These are phyloP conservation scores for Indicator indicator DNA, from an alignment of 2,113 vertebrate genomes.

Conservation along the genomic window DNA sequence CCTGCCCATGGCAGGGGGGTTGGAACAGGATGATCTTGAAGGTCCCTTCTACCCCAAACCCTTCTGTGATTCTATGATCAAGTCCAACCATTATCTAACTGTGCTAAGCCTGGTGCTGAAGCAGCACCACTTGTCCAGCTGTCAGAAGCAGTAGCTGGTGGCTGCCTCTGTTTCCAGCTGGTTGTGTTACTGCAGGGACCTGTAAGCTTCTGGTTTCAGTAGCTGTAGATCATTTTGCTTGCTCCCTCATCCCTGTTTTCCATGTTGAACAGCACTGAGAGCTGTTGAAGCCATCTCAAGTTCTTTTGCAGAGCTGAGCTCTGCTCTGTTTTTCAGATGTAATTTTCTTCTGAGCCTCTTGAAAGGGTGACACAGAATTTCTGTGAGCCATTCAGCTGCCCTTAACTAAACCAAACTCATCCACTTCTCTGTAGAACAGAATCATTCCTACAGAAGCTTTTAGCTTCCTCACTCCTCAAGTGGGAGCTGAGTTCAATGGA, in stretches of 20 bases:
- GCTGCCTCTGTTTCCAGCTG: accelerated
- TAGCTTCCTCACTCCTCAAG: accelerated
- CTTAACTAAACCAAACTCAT: background rate
- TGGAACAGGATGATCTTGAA: too few relatives aligned
- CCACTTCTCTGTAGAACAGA: background rate
- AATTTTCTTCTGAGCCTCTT: background rate
- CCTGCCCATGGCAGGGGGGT: too few relatives aligned
- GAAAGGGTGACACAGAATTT: background rate
- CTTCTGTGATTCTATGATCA: too few relatives aligned
- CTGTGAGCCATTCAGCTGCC: background rate
- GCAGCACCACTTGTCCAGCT: background rate
- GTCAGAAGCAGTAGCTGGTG: accelerated
- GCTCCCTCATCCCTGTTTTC: background rate
- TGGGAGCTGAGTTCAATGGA: background rate
- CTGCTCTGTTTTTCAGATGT: background rate
- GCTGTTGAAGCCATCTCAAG: background rate
- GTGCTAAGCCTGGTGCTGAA: too few relatives aligned
- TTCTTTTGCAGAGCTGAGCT: background rate
- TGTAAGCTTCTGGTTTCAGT: background rate
- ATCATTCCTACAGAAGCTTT: background rate
- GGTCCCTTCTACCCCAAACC: too few relatives aligned
- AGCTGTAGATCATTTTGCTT: background rate
- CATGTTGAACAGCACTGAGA: background rate
- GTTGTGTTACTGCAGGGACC: background rate
- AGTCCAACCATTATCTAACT: too few relatives aligned